phyloP scores from a whole-genome alignment of 2,888 invertebrate species.

The Xylota sylvarum region DNA sequence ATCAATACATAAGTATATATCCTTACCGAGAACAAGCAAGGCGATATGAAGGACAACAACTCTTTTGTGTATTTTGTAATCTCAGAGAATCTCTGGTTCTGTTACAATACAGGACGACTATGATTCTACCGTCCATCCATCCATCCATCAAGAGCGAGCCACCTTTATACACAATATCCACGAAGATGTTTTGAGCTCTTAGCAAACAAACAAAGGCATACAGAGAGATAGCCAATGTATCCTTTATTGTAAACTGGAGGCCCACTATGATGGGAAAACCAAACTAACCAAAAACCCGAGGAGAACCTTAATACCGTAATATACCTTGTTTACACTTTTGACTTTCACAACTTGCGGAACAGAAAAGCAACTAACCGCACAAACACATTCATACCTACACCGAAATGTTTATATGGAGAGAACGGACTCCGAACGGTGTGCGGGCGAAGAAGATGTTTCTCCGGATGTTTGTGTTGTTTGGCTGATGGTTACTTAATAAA shows the following conservation, averaged over 20 bases:
- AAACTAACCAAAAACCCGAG: conserved; percentile 61
- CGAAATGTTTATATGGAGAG: neutral
- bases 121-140: conserved; percentile 6
- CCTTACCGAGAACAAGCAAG: conserved; percentile 30
- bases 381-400: conserved; percentile 18
- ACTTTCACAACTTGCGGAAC: conserved; percentile 69
- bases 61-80: conserved; percentile 72
- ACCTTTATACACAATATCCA: conserved; percentile 36
- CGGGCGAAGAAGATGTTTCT: conserved; percentile 59
- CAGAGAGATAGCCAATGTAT: conserved; percentile 13
- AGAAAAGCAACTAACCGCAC: conserved; percentile 62
- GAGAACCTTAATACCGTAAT: conserved; percentile 68
- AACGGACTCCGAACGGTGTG: conserved; percentile 3
- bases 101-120: neutral
- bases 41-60: conserved; percentile 69
- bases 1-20: neutral
- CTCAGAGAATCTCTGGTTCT: conserved; percentile 53
- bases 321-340: conserved; percentile 75
- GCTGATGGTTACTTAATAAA: conserved; percentile 72
- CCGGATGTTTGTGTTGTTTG: conserved; percentile 42
- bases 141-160: conserved; percentile 19
- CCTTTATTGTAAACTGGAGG: conserved; percentile 30
- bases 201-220: conserved; percentile 28
- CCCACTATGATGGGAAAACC: conserved; percentile 23
- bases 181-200: conserved; percentile 59